phyloP scores from a whole-genome alignment of 2,888 invertebrate species.

The Pardosa pseudoannulata region DNA sequence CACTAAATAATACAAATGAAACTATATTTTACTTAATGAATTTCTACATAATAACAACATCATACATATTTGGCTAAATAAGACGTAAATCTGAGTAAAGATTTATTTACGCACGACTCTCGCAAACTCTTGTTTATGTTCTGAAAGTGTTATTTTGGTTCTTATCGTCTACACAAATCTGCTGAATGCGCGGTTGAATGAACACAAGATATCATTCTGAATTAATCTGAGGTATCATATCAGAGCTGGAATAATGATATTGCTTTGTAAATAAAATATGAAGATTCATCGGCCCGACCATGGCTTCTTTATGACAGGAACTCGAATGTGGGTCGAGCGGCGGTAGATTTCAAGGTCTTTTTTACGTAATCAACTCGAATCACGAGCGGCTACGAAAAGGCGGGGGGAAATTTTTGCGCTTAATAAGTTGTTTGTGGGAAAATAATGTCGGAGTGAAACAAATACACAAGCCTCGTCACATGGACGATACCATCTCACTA shows the following conservation, averaged over 20 bases:
- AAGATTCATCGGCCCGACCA: too few species aligned
- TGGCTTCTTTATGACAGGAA: neutral
- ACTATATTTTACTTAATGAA: neutral
- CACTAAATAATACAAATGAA: neutral
- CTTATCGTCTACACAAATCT: too few species aligned
- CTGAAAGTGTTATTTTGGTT: too few species aligned
- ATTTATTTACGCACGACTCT: too few species aligned
- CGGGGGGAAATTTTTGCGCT: neutral
- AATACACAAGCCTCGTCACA: neutral
- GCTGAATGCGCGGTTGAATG: too few species aligned
- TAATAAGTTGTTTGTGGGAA: too few species aligned
- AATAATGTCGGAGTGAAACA: neutral
- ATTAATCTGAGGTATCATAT: too few species aligned
- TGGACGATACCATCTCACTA: constrained; percentile 29
- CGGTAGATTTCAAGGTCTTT: neutral
- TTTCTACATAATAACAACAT: neutral
- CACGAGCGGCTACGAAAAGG: neutral
- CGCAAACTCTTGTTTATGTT: neutral
- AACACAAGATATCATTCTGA: too few species aligned
- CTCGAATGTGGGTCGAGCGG: neutral
- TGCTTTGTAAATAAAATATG: too few species aligned
- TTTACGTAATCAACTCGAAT: constrained; percentile 26
- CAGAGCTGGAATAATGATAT: too few species aligned
- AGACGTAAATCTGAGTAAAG: too few species aligned
- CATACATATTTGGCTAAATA: neutral